phyloP scores from a whole-genome alignment of 2,113 vertebrate genomes.

The Thamnaconus septentrionalis region DNA sequence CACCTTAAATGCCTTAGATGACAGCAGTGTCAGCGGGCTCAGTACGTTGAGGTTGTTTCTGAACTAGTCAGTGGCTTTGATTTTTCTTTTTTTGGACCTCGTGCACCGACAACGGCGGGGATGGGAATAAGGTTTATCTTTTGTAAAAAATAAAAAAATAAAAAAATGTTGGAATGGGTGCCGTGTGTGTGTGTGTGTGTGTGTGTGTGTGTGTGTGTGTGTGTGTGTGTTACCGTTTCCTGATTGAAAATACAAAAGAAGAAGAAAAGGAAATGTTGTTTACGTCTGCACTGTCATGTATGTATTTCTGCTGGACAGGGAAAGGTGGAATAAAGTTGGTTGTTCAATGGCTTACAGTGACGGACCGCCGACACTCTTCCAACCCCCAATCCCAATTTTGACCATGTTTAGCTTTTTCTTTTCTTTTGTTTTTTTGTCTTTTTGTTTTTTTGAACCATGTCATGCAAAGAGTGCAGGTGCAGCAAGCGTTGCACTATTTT shows the following conservation, averaged over 20 bases:
- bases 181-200: conserved; percentile 23
- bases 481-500: background rate
- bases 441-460: background rate
- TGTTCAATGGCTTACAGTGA: no score
- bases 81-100: no score
- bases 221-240: background rate
- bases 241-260: no score
- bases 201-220: conserved; percentile 25
- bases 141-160: no score
- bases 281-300: no score
- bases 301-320: no score
- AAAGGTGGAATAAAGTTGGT: no score
- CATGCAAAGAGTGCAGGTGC: background rate
- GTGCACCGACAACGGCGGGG: no score
- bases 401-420: background rate
- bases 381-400: conserved; percentile 5
- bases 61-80: conserved; percentile 34
- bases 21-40: conserved; percentile 59
- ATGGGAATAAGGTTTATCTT: no score
- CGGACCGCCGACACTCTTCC: background rate
- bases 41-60: conserved; percentile 37
- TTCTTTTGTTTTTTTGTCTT: background rate
- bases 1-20: conserved; percentile 79
- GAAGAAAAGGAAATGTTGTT: no score
- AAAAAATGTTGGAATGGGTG: background rate